Evolutionary conservation across 2,888 invertebrate genomes (phyloP).

Genomic region (Protodeltote pygarga): DNA sequence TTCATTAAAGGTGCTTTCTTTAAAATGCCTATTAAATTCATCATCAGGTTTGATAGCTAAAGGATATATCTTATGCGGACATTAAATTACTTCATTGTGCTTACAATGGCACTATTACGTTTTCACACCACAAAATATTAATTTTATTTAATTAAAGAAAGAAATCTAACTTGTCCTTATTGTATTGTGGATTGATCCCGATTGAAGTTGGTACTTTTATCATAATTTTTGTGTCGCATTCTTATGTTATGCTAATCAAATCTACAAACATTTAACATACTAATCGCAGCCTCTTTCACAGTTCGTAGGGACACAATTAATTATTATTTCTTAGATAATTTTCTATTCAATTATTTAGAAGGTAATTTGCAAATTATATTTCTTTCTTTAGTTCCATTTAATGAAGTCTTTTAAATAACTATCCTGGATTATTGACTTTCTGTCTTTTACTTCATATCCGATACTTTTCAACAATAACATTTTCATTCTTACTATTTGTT

Average conservation of each 20-base stretch:
- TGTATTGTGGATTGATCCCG: slow-evolving; percentile 59
- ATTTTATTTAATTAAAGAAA: slow-evolving; percentile 59
- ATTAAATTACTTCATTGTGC: slow-evolving; percentile 55
- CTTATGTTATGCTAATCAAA: slow-evolving; percentile 34
- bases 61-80: slow-evolving; percentile 47
- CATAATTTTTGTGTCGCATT: slow-evolving; percentile 20
- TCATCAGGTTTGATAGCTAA: slow-evolving; percentile 40
- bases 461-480: slow-evolving; percentile 82
- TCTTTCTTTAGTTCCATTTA: slow-evolving; percentile 62
- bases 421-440: slow-evolving; percentile 66
- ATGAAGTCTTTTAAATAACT: slow-evolving; percentile 53
- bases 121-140: slow-evolving; percentile 51
- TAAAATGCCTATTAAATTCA: slow-evolving; percentile 34
- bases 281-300: slow-evolving; percentile 22
- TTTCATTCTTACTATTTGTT: slow-evolving; percentile 71
- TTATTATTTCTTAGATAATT: slow-evolving; percentile 17
- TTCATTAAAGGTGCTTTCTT: slow-evolving; percentile 12
- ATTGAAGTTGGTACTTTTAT: slow-evolving; percentile 47
- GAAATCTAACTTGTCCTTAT: slow-evolving; percentile 58
- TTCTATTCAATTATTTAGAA: slow-evolving; percentile 18
- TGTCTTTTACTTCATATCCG: slow-evolving; percentile 72
- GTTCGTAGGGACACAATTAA: slow-evolving; percentile 24
- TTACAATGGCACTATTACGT: slow-evolving; percentile 52
- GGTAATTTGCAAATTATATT: slow-evolving; percentile 58
- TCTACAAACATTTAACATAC: slow-evolving; percentile 37